Base-by-base conservation (phyloP, 2,888 invertebrate genomes). In the Pteria penguin region DNA sequence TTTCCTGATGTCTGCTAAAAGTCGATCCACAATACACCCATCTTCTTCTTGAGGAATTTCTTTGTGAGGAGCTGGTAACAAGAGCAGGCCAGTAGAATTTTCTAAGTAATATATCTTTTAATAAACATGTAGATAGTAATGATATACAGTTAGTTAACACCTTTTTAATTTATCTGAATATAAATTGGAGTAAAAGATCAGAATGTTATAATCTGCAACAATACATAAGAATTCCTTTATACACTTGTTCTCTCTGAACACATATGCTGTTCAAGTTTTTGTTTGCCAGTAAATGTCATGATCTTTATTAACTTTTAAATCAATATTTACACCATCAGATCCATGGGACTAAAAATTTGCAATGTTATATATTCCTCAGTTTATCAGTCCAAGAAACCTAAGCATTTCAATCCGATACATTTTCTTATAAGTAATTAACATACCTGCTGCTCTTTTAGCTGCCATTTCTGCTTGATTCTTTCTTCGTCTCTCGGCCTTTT, bases 401-500 rank as follows among this genome's bases (percentile, higher is more conserved):
- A n/a, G n/a, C n/a, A n/a, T n/a, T n/a, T n/a, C n/a, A n/a, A n/a
- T n/a, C n/a, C n/a, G n/a, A n/a, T n/a, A n/a, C n/a, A n/a, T n/a
- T n/a, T n/a, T n/a, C n/a, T n/a, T n/a, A n/a, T n/a, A n/a, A n/a
- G n/a, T n/a, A n/a, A n/a, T n/a, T n/a, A n/a, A 54, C 33, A 31
- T 68, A 68, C 68, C 24, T 32, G 45, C 33, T 4, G 68, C 26
- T 14, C 68, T 27, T 57, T 81, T 83, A 4, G 82, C 79, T 55
- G 80, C 79, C 78, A 87, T 83, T 36, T 84, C 84, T 88, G 96
- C 96, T 26, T 96, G 93, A 81, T 97, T 95, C 73, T 95, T 95
- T 61, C 96, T 94, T 71, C 97, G 93, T 2, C 95, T 95, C 63
- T 95, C 95, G 0, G 97, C 96, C 91, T 97, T 97, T 91, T 97